phyloP scores from a whole-genome alignment of 2,797 vertebrate species.

The Sebastes minor region DNA sequence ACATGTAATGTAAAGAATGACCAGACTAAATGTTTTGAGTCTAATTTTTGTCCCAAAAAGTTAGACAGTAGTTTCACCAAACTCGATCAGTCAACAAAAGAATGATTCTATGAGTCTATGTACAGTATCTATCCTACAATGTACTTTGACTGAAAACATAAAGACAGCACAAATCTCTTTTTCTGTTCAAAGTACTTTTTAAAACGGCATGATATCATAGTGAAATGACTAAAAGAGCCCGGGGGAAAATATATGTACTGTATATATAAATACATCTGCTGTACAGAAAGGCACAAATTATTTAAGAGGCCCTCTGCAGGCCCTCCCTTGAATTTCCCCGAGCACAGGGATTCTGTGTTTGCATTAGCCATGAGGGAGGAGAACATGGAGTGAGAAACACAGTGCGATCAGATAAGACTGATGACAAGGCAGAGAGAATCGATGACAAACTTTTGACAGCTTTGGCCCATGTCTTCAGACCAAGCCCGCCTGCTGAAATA shows the following conservation, averaged over 20 bases:
- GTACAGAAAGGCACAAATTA: conserved; percentile 24
- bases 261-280: background rate
- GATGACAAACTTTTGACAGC: conserved; percentile 84
- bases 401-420: conserved; percentile 82
- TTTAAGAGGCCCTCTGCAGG: conserved; percentile 43
- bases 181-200: conserved; percentile 2
- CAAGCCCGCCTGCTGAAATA: conserved; percentile 76
- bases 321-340: conserved; percentile 33
- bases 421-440: conserved; percentile 83
- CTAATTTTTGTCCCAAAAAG: background rate
- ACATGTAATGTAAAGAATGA: background rate
- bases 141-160: conserved; percentile 5
- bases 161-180: background rate
- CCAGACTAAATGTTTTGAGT: background rate
- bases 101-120: background rate
- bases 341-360: conserved; percentile 63
- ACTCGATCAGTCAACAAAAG: background rate
- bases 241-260: no score
- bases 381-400: conserved; percentile 65
- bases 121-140: background rate
- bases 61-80: background rate
- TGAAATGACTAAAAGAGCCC: background rate
- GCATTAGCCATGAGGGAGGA: conserved; percentile 62
- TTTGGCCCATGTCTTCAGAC: conserved; percentile 75
- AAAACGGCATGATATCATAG: background rate